phyloP scores from a whole-genome alignment of 2,888 invertebrate species.

The Amphipoea lucens region DNA sequence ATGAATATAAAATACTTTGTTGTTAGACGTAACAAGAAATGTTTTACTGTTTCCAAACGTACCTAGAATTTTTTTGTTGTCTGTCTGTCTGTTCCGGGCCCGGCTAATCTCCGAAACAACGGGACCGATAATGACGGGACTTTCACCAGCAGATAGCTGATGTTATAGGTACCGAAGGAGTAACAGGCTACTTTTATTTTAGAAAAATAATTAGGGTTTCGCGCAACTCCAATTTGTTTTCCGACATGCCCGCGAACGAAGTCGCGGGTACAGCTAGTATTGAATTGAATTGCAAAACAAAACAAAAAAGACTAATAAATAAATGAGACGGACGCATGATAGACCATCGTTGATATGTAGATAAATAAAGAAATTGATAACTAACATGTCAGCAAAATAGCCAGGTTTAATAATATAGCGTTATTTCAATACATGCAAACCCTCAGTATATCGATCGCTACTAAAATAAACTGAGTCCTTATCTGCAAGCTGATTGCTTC shows the following conservation, averaged over 20 bases:
- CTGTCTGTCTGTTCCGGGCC: neutral
- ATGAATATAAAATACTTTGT: neutral
- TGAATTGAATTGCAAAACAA: no score
- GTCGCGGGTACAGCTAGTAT: no score
- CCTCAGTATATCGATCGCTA: neutral
- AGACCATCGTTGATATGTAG: no score
- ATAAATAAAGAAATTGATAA: no score
- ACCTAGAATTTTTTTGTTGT: neutral
- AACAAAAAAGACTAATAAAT: no score
- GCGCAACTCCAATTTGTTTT: no score
- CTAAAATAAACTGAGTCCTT: constrained; percentile 26
- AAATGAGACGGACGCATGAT: no score
- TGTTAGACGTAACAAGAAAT: neutral
- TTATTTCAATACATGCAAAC: neutral
- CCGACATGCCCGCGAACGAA: no score
- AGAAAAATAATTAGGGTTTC: no score
- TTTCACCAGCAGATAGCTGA: neutral
- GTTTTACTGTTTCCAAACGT: neutral
- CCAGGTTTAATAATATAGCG: neutral
- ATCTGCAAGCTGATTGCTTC: constrained; percentile 28
- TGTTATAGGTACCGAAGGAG: neutral
- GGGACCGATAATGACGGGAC: neutral
- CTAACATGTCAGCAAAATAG: neutral
- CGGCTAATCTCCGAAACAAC: neutral
- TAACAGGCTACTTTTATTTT: no score